These are phyloP conservation scores for Echeneis naucrates DNA, from an alignment of 2,797 vertebrate species.

Conservation along the genomic window DNA sequence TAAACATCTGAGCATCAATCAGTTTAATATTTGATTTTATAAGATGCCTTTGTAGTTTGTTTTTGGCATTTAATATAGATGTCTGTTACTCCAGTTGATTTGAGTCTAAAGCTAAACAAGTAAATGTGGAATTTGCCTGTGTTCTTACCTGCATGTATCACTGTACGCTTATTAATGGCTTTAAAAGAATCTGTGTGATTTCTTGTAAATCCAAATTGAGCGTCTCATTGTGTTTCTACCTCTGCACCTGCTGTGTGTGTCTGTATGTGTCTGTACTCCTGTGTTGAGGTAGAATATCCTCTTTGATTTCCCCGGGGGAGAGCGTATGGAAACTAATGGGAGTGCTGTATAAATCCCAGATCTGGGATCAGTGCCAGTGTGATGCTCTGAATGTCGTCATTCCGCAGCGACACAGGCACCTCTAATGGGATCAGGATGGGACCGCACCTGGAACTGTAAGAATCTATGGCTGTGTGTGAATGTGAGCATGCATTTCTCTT, in stretches of 20 bases:
- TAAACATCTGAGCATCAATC: not conserved
- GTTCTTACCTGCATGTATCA: not conserved
- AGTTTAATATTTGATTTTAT: not conserved
- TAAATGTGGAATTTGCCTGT: not conserved
- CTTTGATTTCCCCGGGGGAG: constrained; percentile 61
- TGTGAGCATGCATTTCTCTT: constrained; percentile 30
- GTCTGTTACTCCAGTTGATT: not conserved
- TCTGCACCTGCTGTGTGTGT: constrained; percentile 36
- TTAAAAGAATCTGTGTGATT: constrained; percentile 7
- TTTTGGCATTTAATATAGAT: constrained; percentile 6
- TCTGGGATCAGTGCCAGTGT: constrained; percentile 66
- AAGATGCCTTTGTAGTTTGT: not conserved
- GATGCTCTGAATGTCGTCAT: constrained; percentile 78
- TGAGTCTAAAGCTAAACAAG: not conserved
- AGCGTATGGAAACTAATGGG: constrained; percentile 46
- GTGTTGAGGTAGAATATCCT: constrained; percentile 31
- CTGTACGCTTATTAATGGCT: not conserved
- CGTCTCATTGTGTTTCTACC: not conserved
- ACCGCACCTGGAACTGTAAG: constrained; percentile 73
- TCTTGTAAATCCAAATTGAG: not conserved
- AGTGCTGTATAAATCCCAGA: constrained; percentile 57
- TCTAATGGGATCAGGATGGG: constrained; percentile 79
- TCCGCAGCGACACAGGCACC: constrained; percentile 75
- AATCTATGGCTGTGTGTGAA: constrained; percentile 24
- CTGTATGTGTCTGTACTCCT: not conserved